A percentile compares a stretch with the other conserved stretches of the same genome.
Evolutionary conservation across 2,888 invertebrate species (phyloP).

Genomic region (Pachydiplax longipennis): DNA sequence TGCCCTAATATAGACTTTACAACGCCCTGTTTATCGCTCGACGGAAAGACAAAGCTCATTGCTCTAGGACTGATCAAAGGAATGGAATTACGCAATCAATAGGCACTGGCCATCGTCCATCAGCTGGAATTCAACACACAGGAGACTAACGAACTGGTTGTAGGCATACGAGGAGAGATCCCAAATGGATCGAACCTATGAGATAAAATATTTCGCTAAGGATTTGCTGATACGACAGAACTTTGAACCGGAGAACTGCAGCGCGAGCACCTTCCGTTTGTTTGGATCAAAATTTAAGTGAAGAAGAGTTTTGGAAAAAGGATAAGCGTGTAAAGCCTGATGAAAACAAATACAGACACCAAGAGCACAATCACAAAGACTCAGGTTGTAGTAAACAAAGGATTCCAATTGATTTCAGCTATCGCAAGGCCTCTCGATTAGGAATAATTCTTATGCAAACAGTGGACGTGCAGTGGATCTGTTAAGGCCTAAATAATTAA

Average conservation of each 20-base stretch:
- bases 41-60: not conserved
- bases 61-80: not conserved
- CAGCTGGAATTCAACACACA: not conserved
- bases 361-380: too few species aligned
- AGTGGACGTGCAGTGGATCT: too few species aligned
- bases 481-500: too few species aligned
- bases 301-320: not conserved
- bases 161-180: not conserved
- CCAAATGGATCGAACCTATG: not conserved
- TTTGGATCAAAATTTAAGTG: not conserved
- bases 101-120: not conserved
- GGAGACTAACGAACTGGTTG: not conserved
- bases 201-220: too few species aligned
- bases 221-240: not conserved
- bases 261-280: not conserved
- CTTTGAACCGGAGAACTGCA: not conserved
- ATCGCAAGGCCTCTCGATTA: too few species aligned
- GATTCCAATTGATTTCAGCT: too few species aligned
- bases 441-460: too few species aligned
- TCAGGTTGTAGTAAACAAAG: too few species aligned
- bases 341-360: not conserved
- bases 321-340: not conserved
- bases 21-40: not conserved
- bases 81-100: conserved; percentile 17
- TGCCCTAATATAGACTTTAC: not conserved